Percentiles rank a stretch among this genome's conserved stretches.
phyloP scores from a whole-genome alignment of 2,888 invertebrate genomes.

The Dione juno region DNA sequence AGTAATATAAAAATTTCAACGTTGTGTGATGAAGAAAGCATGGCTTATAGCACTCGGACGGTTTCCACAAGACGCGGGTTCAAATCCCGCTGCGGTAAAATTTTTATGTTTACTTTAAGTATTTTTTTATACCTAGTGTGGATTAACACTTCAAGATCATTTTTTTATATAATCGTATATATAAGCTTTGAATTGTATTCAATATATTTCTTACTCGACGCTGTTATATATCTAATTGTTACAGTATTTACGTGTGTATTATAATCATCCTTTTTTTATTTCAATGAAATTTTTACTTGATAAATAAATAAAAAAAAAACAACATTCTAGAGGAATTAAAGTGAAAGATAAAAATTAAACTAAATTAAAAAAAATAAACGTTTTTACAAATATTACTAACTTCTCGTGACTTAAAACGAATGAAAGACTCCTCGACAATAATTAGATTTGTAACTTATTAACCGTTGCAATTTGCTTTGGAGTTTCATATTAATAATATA shows the following conservation, averaged over 20 bases:
- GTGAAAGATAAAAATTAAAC: neutral
- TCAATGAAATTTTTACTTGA: neutral
- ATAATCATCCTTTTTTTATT: neutral
- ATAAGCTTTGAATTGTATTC: neutral
- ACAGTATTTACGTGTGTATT: neutral
- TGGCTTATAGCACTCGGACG: too few species aligned
- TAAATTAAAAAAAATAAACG: neutral
- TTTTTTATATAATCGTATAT: too few species aligned
- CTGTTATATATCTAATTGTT: too few species aligned
- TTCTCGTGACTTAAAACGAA: conserved; percentile 50
- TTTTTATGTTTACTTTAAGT: too few species aligned
- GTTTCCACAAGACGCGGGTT: too few species aligned
- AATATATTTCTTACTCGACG: neutral
- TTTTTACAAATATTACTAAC: neutral
- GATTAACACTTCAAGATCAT: too few species aligned
- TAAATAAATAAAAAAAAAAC: neutral
- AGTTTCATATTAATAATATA: conserved; percentile 12
- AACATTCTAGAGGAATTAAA: conserved; percentile 1
- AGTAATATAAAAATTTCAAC: too few species aligned
- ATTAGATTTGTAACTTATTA: conserved; percentile 49
- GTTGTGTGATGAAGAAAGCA: too few species aligned
- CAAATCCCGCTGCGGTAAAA: too few species aligned
- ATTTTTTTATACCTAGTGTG: too few species aligned
- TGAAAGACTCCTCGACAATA: conserved; percentile 72
- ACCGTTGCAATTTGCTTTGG: conserved; percentile 33